Evolutionary conservation across 2,113 vertebrate genomes (phyloP), one percentile per base, ranked within the genome.

Genomic region (Aptenodytes patagonicus): DNA sequence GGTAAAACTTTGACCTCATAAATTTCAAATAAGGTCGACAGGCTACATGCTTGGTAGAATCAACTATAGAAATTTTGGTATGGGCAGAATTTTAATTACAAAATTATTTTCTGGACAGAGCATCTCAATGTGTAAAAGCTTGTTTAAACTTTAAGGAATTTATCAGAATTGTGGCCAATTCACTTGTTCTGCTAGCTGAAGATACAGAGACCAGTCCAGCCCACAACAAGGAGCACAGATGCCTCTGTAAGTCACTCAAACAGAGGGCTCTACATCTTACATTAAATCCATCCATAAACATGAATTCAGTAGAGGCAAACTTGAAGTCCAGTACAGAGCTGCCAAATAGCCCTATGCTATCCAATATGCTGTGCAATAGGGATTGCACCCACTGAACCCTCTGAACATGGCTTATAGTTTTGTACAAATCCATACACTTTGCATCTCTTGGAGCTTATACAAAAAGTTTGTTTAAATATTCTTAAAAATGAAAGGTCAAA

Each of bases 1-100:
- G 66, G 70, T 87, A 93, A 96, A 91, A 57, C 49, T 93, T 95
- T 88, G 90, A 95, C 94, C 77, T 95, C 73, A 83, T 91, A 91
- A 88, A 88, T 96, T 85, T 94, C 71, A 96, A 93, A 87, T 82
- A 40, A 96, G 93, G 52, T 96, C 4, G 7, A 96, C 42, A 95
- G 80, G n/a, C 79, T 69, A 75, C 62, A 82, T 34, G 32, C 55
- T 91, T 57, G 38, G 65, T 87, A 91, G 58, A 95, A 89, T 66
- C 82, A 97, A 47, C 80, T 71, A 52, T 34, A 68, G 68, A 97
- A 95, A 91, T 95, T 76, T 47, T 92, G 40, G 11, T 78, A 79
- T 10, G 28, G 70, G 19, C 52, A 95, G 68, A 57, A 42, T 81
- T 95, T 96, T 96, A 87, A 96, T 91, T 29, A 38, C 26, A 36